Evolutionary conservation across 2,113 vertebrate genomes (phyloP).

Genomic region (Tragelaphus strepsiceros): DNA sequence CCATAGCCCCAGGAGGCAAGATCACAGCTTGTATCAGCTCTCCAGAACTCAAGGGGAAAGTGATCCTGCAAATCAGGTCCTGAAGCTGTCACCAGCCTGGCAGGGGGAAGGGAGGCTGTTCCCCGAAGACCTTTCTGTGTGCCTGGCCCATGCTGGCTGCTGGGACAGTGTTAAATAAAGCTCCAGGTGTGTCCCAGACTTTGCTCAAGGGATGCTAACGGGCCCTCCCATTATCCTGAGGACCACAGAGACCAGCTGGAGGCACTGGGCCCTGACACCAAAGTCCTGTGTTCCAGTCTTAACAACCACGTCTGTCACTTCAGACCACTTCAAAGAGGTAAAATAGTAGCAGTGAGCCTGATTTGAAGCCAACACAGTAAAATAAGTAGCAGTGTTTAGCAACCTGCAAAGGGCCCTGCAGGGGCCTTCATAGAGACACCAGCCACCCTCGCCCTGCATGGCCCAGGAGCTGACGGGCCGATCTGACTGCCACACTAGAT

Average conservation of each 20-base stretch:
- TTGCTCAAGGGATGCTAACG: neutral
- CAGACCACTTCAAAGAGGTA: neutral
- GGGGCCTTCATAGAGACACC: neutral
- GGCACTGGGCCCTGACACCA: neutral
- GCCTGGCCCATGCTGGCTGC: neutral
- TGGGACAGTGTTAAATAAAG: neutral
- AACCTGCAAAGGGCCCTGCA: neutral
- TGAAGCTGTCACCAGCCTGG: neutral
- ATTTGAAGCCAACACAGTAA: neutral
- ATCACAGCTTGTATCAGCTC: neutral
- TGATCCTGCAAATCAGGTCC: neutral
- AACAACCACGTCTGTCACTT: neutral
- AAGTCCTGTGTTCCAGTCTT: neutral
- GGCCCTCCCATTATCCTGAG: neutral
- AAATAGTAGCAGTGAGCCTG: neutral
- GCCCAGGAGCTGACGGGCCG: fast-evolving
- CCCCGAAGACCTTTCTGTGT: neutral
- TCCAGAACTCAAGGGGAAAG: neutral
- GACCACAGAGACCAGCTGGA: neutral
- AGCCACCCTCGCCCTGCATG: neutral
- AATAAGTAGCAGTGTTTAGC: neutral
- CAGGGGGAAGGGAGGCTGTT: neutral
- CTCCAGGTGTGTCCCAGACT: neutral
- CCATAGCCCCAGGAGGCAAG: neutral
- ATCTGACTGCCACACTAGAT: neutral